Evolutionary conservation across 1,140 invertebrate genomes (phyloP), one percentile per base, ranked within the genome.

Genomic region (Diorhabda elongata): DNA sequence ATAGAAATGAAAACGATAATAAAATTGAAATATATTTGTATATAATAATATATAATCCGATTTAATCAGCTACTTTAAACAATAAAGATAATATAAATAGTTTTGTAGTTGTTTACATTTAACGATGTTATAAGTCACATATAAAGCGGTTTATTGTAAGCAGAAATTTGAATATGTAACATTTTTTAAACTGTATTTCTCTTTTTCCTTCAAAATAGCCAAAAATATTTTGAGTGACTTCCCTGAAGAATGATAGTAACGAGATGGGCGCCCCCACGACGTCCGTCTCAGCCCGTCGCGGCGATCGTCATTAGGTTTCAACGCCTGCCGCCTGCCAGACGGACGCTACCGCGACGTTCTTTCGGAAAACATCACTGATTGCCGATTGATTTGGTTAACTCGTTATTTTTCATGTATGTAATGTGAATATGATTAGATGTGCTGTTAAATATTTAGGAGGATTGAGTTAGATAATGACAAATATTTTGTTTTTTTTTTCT

Each of bases 281-380:
- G 47, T 52, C 2, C 2, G 59, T 42, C 59, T 43, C 26, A 52
- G 52, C 64, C 47, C 64, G 44, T 52, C 44, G 26, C 64, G 64
- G 11, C 64, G 52, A n/a, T 41, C 61, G 61, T 44, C 61, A 44
- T 44, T 42, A 62, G 42, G 42, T 44, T 62, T 11, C 64, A 52
- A 63, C 44, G 61, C 52, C 64, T 5, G 64, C 52, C 64, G 64
- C 64, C 64, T 65, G 64, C 64, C 64, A 47, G 64, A 65, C 64
- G 64, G 64, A 65, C 64, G 64, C 64, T 65, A 45, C 64, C 47
- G 26, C 44, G 52, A 65, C 64, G 47, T n/a, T 52, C 47, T n/a
- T 52, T 52, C 47, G 47, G 26, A 52, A 52, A 52, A 52, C 47
- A 52, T 52, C 47, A 44, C 64, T 65, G 64, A 65, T 65, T 65